phyloP scores from a whole-genome alignment of 2,113 vertebrate genomes.

The Corythornis madagascariensis region DNA sequence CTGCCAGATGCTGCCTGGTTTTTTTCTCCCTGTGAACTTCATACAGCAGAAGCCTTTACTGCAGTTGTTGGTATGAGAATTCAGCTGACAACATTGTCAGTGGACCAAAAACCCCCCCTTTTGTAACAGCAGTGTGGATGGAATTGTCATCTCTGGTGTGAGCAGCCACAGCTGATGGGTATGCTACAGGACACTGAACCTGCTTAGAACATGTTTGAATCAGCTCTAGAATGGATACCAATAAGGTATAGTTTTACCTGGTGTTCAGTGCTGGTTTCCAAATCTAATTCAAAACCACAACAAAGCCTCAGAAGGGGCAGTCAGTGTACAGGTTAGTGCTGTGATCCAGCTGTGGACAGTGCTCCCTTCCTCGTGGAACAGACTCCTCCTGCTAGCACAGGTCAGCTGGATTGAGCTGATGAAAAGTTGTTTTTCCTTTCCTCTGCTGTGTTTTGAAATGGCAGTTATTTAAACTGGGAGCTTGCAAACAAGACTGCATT shows the following conservation, averaged over 20 bases:
- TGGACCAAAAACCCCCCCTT: background rate
- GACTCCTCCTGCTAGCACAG: background rate
- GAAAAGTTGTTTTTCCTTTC: conserved; percentile 5
- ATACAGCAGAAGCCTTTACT: background rate
- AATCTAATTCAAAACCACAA: background rate
- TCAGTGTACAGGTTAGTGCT: background rate
- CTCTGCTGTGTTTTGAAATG: background rate
- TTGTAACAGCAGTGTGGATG: background rate
- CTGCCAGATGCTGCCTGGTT: background rate
- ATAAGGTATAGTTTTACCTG: background rate
- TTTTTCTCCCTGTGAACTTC: background rate
- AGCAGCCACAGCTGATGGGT: background rate
- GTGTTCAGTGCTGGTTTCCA: background rate
- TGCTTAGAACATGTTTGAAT: background rate
- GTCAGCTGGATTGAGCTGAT: background rate
- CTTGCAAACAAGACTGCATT: conserved; percentile 41
- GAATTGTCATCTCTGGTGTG: background rate
- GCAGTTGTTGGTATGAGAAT: background rate
- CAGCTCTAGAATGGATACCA: background rate
- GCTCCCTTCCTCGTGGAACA: background rate
- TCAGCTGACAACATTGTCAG: background rate
- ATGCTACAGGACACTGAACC: background rate
- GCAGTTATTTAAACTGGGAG: conserved; percentile 6
- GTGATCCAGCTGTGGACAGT: background rate
- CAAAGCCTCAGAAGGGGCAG: background rate